Evolutionary conservation across 2,113 vertebrate species (phyloP).

Genomic region (Apteryx owenii): DNA sequence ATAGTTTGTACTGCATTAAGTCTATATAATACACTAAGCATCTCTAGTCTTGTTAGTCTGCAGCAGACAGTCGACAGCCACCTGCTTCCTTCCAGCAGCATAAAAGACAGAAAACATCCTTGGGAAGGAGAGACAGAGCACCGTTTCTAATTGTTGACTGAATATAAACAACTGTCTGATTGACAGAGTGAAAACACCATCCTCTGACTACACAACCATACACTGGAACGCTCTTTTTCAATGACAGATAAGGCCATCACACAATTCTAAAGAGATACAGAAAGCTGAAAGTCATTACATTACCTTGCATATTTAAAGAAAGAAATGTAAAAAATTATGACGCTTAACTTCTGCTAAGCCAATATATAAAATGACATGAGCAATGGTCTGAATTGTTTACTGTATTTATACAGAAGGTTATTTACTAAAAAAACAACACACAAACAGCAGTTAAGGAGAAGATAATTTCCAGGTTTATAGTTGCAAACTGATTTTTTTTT

Average conservation of each 20-base stretch:
- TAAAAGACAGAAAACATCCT: not conserved
- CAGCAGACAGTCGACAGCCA: not conserved
- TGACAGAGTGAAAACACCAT: not conserved
- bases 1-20: not conserved
- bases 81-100: constrained; percentile 11
- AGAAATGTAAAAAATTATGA: not conserved
- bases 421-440: not conserved
- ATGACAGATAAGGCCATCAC: not conserved
- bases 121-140: constrained; percentile 1
- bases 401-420: not conserved
- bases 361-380: not conserved
- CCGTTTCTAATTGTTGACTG: not conserved
- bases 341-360: not conserved
- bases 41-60: not conserved
- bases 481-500: not conserved
- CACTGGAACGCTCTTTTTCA: not conserved
- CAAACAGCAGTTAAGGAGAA: not conserved
- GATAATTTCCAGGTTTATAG: not conserved
- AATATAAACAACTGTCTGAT: constrained; percentile 35
- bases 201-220: not conserved
- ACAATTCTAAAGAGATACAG: not conserved
- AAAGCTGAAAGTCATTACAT: not conserved
- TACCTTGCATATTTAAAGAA: not conserved
- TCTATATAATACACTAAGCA: not conserved
- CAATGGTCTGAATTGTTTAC: not conserved